Evolutionary conservation across 2,797 vertebrate species (phyloP).

Genomic region (Podargus strigoides): DNA sequence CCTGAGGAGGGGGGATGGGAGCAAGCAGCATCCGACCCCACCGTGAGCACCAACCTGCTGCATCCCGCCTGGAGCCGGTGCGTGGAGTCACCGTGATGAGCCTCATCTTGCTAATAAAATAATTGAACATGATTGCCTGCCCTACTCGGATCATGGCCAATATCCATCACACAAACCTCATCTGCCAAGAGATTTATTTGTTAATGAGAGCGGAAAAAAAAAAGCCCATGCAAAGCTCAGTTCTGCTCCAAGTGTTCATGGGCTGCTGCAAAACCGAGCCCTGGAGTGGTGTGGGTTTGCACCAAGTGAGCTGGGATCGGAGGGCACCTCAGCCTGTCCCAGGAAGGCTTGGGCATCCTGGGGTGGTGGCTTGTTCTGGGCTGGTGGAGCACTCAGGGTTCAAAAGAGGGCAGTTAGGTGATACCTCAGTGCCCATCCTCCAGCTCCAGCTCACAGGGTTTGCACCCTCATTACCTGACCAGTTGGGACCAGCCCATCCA

Average conservation of each 20-base stretch:
- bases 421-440: background rate
- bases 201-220: background rate
- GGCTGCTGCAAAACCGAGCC: background rate
- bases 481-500: fast-evolving
- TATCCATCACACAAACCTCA: background rate
- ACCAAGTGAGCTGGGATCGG: background rate
- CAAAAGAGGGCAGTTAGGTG: background rate
- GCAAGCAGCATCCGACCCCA: background rate
- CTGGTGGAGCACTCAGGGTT: background rate
- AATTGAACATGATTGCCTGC: background rate
- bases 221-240: fast-evolving
- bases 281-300: background rate
- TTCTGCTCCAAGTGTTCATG: background rate
- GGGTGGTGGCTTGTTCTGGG: background rate
- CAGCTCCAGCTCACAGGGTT: background rate
- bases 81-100: fast-evolving
- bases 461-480: background rate
- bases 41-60: background rate
- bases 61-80: background rate
- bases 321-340: background rate
- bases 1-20: too few species aligned
- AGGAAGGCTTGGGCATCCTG: background rate
- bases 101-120: background rate
- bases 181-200: background rate
- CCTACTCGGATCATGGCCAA: background rate